These are phyloP conservation scores for Phoenicopterus ruber DNA, from an alignment of 2,113 vertebrate genomes.

Conservation along the genomic window DNA sequence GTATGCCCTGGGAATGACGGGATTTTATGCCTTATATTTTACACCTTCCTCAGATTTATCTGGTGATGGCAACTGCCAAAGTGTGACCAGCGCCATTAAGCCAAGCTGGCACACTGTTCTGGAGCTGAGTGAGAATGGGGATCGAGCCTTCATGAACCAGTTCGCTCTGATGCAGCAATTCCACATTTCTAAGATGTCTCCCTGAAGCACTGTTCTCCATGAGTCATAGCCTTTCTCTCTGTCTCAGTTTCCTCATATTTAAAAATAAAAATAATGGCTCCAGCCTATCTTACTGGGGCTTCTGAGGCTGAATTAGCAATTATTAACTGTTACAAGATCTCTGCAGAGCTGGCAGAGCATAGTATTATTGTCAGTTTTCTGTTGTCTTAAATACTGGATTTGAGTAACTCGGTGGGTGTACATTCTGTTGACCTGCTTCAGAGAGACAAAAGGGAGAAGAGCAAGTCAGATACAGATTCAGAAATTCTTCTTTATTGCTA, in stretches of 20 bases:
- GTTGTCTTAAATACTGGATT: neutral
- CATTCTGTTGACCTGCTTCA: neutral
- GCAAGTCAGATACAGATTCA: neutral
- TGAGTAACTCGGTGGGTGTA: neutral
- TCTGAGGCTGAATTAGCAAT: constrained; percentile 8
- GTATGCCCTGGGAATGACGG: neutral
- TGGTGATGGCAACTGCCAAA: neutral
- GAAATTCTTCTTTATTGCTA: neutral
- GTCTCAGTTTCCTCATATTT: neutral
- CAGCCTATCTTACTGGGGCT: neutral
- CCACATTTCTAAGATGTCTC: neutral
- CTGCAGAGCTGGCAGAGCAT: neutral
- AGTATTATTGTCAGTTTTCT: neutral
- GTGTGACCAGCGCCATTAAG: neutral
- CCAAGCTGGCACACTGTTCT: neutral
- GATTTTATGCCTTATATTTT: neutral
- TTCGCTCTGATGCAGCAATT: neutral
- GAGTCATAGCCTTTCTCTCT: neutral
- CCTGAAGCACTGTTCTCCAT: neutral
- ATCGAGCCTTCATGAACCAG: neutral
- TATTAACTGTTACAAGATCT: neutral
- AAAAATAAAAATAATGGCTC: neutral
- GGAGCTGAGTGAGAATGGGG: neutral
- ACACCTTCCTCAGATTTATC: neutral
- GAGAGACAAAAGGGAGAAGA: neutral